A percentile compares a stretch with the other conserved stretches of the same genome.
Evolutionary conservation across 1,140 invertebrate species (phyloP).

Genomic region (Coptotermes formosanus): DNA sequence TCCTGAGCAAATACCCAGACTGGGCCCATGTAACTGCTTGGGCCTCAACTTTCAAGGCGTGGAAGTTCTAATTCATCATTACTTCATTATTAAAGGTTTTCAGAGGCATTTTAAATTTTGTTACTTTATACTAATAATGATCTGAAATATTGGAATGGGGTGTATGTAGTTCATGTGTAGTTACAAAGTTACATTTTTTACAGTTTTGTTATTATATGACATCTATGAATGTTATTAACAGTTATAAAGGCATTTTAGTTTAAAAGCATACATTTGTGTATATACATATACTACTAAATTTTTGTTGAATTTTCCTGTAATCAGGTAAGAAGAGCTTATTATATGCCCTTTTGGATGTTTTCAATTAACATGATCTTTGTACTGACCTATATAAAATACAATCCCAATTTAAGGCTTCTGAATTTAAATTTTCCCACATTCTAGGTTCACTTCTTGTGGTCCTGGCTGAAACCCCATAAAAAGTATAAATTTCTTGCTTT

Average conservation of each 20-base stretch:
- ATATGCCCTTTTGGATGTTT: not conserved
- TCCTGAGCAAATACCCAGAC: not conserved
- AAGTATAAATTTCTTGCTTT: too few species aligned
- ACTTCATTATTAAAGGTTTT: not conserved
- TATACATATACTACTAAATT: not conserved
- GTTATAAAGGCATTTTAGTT: not conserved
- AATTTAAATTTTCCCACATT: too few species aligned
- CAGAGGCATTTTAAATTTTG: not conserved
- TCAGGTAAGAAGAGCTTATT: not conserved
- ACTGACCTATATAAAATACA: not conserved
- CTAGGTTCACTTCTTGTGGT: too few species aligned
- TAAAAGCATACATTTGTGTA: not conserved
- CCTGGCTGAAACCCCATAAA: too few species aligned
- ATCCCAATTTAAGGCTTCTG: too few species aligned
- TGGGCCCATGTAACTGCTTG: slow-evolving; percentile 27
- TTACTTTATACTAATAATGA: not conserved
- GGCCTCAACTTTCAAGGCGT: not conserved
- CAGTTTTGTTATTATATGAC: not conserved
- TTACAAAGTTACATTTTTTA: not conserved
- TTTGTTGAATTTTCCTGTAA: not conserved
- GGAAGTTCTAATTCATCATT: slow-evolving; percentile 1
- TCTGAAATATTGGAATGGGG: not conserved
- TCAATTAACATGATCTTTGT: not conserved
- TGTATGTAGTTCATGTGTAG: not conserved
- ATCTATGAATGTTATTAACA: not conserved